These are phyloP conservation scores for Anas platyrhynchos DNA, from an alignment of 2,113 vertebrate species.

Conservation along the genomic window DNA sequence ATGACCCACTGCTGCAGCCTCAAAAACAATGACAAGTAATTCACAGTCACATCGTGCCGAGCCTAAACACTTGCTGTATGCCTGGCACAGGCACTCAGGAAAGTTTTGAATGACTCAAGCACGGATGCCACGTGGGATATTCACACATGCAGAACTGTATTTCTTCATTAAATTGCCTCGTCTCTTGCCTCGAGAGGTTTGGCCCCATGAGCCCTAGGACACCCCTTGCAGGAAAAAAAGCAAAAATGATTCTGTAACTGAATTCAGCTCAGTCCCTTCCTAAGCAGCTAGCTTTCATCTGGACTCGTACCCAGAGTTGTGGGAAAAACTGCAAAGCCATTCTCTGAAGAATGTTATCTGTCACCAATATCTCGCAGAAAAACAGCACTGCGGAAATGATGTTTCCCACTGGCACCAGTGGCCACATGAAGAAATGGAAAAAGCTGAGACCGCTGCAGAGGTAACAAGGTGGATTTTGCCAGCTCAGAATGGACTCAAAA, in stretches of 20 bases:
- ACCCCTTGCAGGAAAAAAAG: not conserved
- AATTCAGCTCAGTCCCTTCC: not conserved
- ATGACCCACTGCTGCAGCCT: not conserved
- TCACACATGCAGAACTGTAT: no score
- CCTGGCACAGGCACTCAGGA: not conserved
- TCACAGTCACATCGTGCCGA: rapidly evolving
- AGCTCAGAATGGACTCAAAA: not conserved
- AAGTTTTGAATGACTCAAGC: not conserved
- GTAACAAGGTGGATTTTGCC: not conserved
- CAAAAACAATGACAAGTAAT: not conserved
- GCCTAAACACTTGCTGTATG: not conserved
- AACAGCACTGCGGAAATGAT: not conserved
- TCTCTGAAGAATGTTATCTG: not conserved
- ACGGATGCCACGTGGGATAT: rapidly evolving
- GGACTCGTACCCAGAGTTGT: not conserved
- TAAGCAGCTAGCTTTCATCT: not conserved
- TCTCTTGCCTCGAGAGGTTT: not conserved
- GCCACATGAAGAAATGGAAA: not conserved
- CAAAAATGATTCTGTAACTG: rapidly evolving
- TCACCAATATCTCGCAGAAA: not conserved
- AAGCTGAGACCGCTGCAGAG: not conserved
- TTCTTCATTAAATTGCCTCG: not conserved
- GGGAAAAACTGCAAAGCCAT: not conserved
- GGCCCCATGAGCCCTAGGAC: not conserved
- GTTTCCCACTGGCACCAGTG: not conserved